Percentiles rank a stretch among this genome's conserved stretches.
Conservation (phyloP, 1,140 invertebrate species). For the Drosophila hydei region DNA sequence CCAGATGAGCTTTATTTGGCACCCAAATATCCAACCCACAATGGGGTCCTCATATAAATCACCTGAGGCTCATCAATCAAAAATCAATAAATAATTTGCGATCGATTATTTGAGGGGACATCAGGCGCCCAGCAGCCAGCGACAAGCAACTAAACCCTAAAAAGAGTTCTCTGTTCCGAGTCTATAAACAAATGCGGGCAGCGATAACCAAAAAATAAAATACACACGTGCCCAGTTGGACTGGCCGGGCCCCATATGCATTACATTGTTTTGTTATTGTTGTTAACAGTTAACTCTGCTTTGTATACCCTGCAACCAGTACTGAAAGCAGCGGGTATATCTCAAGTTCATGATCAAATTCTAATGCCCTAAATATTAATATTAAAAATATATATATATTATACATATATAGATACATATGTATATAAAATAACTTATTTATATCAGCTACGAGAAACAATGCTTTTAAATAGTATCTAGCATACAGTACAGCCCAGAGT, state of each 20-base stretch:
- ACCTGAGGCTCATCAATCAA: conserved; percentile 69
- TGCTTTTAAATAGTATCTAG: too few species aligned
- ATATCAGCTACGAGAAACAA: too few species aligned
- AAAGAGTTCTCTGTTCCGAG: conserved; percentile 51
- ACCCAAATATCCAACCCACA: conserved; percentile 21
- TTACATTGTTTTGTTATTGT: conserved; percentile 40
- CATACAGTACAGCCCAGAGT: too few species aligned
- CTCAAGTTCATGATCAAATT: too few species aligned
- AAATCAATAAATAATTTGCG: conserved; percentile 82
- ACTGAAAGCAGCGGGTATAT: not conserved
- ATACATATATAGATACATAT: too few species aligned
- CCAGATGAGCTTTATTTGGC: conserved; percentile 28
- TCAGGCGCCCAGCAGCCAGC: conserved; percentile 66
- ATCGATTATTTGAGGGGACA: conserved; percentile 81
- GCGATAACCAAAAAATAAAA: conserved; percentile 45
- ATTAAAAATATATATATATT: too few species aligned
- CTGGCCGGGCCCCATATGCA: conserved; percentile 15
- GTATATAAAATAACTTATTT: too few species aligned
- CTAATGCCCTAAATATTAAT: too few species aligned
- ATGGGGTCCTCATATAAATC: not conserved
- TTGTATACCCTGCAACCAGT: conserved; percentile 1
- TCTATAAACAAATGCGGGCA: conserved; percentile 45
- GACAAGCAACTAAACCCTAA: conserved; percentile 34
- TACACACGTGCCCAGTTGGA: conserved; percentile 17
- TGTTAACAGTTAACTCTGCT: conserved; percentile 26